Evolutionary conservation across 2,797 vertebrate genomes (phyloP).

Genomic region (Miichthys miiuy): DNA sequence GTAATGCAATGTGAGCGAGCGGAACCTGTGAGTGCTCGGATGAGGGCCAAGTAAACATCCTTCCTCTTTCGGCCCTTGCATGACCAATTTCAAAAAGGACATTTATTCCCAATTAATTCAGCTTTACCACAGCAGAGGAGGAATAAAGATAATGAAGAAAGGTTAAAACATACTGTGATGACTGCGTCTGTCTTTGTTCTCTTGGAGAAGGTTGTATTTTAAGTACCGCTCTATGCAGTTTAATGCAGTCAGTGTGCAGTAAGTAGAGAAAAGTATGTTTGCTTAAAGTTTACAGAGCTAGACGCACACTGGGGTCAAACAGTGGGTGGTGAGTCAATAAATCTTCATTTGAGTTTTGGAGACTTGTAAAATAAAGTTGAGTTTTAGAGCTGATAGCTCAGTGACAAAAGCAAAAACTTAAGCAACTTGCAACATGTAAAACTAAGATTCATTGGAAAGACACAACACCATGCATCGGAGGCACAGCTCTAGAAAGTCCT

Average conservation of each 20-base stretch:
- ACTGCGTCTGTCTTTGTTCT: conserved; percentile 52
- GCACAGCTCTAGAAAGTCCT: not conserved
- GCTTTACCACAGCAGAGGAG: conserved; percentile 55
- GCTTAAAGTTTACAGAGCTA: conserved; percentile 48
- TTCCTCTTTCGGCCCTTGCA: conserved; percentile 61
- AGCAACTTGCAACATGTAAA: not conserved
- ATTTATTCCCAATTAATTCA: conserved; percentile 75
- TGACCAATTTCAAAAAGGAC: conserved; percentile 72
- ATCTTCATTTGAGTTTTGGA: conserved; percentile 31
- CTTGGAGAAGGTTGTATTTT: conserved; percentile 23
- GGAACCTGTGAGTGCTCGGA: conserved; percentile 77
- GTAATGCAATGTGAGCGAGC: conserved; percentile 81
- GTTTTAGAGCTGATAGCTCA: conserved; percentile 13
- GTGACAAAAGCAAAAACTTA: not conserved
- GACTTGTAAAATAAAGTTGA: conserved; percentile 14
- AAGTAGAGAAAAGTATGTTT: conserved; percentile 21
- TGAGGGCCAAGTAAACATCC: conserved; percentile 76
- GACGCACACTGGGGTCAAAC: conserved; percentile 34
- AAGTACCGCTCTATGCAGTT: conserved; percentile 9
- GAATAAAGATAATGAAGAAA: conserved; percentile 55
- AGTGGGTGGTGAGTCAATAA: conserved; percentile 59
- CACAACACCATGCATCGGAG: not conserved
- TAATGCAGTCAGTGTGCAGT: conserved; percentile 23
- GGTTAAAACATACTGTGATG: conserved; percentile 40
- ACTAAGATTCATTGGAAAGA: not conserved